Evolutionary conservation across 2,888 invertebrate genomes (phyloP).

Genomic region (Oscheius sp.): DNA sequence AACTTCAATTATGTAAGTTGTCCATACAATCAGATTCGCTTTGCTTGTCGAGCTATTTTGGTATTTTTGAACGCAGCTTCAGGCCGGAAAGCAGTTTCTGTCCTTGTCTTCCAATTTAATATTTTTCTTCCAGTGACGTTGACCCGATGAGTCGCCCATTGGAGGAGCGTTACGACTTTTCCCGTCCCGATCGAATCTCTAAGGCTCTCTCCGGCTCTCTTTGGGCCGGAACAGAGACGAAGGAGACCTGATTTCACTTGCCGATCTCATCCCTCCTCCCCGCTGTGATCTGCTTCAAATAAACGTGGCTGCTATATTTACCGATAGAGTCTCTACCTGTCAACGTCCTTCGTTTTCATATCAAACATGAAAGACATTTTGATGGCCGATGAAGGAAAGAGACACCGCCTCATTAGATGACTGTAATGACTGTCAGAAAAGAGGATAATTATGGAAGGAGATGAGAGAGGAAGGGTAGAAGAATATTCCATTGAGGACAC

Average conservation of each 20-base stretch:
- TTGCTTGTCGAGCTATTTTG: slow-evolving; percentile 1
- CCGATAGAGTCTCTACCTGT: not conserved
- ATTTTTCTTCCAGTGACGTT: slow-evolving; percentile 43
- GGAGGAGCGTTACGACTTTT: slow-evolving; percentile 49
- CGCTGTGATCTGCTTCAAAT: slow-evolving; percentile 11
- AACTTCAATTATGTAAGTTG: slow-evolving; percentile 56
- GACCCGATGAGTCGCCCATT: slow-evolving; percentile 47
- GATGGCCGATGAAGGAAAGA: slow-evolving; percentile 6
- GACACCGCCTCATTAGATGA: slow-evolving; percentile 19
- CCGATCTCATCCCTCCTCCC: slow-evolving; percentile 18
- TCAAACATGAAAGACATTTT: slow-evolving; percentile 18
- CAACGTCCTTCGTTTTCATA: slow-evolving; percentile 19
- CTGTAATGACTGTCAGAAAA: slow-evolving; percentile 25
- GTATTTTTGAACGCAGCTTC: not conserved
- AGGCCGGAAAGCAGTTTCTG: not conserved
- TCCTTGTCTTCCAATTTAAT: not conserved
- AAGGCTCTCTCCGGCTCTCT: slow-evolving; percentile 51
- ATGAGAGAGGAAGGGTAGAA: not conserved
- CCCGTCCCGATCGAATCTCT: slow-evolving; percentile 49
- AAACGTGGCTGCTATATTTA: slow-evolving; percentile 5
- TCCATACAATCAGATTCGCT: too few species aligned
- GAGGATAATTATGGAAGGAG: too few species aligned
- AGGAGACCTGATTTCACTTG: slow-evolving; percentile 29
- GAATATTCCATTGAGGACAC: too few species aligned
- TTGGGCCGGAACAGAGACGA: slow-evolving; percentile 53